A percentile compares a stretch with the other conserved stretches of the same genome.
Conservation (phyloP, 2,797 vertebrate species). For the Synaphobranchus kaupii region DNA sequence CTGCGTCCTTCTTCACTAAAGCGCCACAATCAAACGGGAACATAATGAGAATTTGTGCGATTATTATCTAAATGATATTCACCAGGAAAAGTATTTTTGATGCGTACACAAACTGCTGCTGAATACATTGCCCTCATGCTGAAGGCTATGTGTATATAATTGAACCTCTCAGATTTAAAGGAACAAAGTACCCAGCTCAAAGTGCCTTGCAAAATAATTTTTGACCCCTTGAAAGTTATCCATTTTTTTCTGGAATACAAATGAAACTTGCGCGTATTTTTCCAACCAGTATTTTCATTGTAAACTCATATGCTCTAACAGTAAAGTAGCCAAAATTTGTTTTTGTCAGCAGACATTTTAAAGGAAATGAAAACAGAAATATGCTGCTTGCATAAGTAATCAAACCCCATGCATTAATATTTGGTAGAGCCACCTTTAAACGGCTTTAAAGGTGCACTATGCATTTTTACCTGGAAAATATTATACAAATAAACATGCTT, state of each 20-base stretch:
- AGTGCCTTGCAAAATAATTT: neutral
- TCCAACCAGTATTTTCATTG: neutral
- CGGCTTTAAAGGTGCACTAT: no score
- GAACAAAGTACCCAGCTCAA: neutral
- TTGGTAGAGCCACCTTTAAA: neutral
- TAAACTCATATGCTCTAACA: no score
- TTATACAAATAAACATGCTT: no score
- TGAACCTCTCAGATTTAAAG: neutral
- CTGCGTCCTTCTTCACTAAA: neutral
- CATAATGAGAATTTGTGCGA: slow-evolving; percentile 17
- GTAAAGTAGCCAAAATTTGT: no score
- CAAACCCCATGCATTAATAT: neutral
- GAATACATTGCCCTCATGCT: neutral
- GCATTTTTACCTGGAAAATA: no score
- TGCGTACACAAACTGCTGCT: neutral
- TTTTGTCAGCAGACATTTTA: no score
- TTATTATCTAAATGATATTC: slow-evolving; percentile 26
- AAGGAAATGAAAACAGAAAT: neutral
- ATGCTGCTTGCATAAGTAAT: neutral
- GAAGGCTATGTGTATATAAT: neutral
- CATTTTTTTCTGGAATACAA: neutral
- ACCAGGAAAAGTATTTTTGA: neutral
- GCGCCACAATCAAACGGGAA: slow-evolving; percentile 5
- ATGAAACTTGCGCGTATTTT: neutral
- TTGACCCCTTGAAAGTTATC: neutral